These are phyloP conservation scores for Centropus unirufus DNA, from an alignment of 2,113 vertebrate species.

Conservation along the genomic window DNA sequence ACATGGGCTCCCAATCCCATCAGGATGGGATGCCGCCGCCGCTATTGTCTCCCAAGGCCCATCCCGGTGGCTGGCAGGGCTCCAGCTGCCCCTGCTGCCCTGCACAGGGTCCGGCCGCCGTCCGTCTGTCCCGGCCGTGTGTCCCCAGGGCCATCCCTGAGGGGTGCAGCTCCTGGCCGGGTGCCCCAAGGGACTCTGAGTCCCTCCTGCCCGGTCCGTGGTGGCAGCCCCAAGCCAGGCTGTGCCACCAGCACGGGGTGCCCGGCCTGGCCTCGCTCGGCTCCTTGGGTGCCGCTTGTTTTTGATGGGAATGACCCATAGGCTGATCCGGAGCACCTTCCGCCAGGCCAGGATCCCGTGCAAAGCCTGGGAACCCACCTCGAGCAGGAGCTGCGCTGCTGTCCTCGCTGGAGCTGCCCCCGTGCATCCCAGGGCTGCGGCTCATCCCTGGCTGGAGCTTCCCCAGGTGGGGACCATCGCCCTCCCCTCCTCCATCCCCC, in stretches of 20 bases:
- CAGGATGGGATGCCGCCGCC: constrained; percentile 19
- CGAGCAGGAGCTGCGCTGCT: rapidly evolving
- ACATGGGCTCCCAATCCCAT: constrained; percentile 58
- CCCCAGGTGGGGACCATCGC: not conserved
- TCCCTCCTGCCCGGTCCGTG: not conserved
- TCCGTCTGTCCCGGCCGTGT: not conserved
- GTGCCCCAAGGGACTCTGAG: rapidly evolving
- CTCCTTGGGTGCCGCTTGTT: not conserved
- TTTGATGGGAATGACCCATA: rapidly evolving
- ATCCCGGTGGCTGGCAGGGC: not conserved
- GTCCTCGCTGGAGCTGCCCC: not conserved
- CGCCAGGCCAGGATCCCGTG: no score
- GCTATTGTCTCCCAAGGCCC: constrained; percentile 35
- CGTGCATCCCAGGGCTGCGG: not conserved
- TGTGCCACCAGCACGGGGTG: not conserved
- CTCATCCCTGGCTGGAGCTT: not conserved
- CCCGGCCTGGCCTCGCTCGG: not conserved
- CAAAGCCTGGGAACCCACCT: not conserved
- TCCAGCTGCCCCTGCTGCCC: not conserved
- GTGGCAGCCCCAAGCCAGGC: not conserved
- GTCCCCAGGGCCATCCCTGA: not conserved
- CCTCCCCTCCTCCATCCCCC: not conserved
- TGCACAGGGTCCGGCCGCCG: no score
- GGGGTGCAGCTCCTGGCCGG: rapidly evolving
- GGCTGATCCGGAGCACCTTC: rapidly evolving